Percentiles rank a stretch among this genome's conserved stretches.
Conservation (phyloP, 2,888 invertebrate genomes). For the Philereme vetulata region DNA sequence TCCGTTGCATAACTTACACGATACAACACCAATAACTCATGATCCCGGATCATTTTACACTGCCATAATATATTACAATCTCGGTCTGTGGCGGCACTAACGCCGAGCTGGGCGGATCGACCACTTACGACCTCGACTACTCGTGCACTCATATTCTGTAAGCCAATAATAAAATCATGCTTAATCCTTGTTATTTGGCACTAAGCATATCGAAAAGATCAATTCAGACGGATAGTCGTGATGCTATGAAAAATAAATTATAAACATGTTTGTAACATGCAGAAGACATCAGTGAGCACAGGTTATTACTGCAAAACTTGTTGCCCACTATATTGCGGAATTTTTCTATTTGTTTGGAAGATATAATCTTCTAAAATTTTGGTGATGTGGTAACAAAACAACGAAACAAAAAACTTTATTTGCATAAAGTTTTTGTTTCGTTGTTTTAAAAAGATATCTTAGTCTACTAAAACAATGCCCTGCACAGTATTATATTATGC, state of each 20-base stretch:
- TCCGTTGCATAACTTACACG: conserved; percentile 12
- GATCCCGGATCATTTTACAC: conserved; percentile 20
- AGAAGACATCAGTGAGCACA: not conserved
- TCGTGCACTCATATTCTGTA: conserved; percentile 10
- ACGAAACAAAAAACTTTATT: too few species aligned
- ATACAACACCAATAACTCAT: conserved; percentile 12
- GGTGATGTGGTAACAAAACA: too few species aligned
- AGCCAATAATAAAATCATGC: conserved; percentile 4
- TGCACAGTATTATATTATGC: too few species aligned
- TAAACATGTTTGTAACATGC: not conserved
- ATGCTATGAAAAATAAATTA: conserved; percentile 1
- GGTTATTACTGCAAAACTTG: not conserved
- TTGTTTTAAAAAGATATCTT: too few species aligned
- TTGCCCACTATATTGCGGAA: not conserved
- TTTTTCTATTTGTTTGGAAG: too few species aligned
- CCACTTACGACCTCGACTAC: conserved; percentile 18
- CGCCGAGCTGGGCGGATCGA: conserved; percentile 22
- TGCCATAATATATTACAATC: conserved; percentile 7
- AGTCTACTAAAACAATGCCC: too few species aligned
- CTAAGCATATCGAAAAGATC: not conserved
- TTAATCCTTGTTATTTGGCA: conserved; percentile 1
- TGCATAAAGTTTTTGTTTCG: too few species aligned
- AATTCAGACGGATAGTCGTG: not conserved
- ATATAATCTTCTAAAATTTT: too few species aligned
- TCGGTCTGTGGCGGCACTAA: conserved; percentile 16